These are phyloP conservation scores for Sarcophaga rosellei DNA, from an alignment of 2,888 invertebrate genomes.

Conservation along the genomic window DNA sequence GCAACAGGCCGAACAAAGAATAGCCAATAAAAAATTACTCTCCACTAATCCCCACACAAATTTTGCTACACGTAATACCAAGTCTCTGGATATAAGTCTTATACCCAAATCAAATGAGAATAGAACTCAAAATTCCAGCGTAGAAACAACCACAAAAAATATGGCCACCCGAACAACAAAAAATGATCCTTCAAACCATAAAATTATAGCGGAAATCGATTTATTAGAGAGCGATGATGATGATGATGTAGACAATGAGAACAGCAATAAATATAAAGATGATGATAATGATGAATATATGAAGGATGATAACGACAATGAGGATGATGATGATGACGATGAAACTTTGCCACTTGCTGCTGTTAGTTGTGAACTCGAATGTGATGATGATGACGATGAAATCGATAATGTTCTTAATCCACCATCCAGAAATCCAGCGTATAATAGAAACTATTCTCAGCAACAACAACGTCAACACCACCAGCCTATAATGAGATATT, in stretches of 20 bases:
- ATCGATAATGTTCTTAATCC: constrained; percentile 10
- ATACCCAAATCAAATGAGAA: constrained; percentile 71
- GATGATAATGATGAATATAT: constrained; percentile 56
- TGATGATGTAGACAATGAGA: constrained; percentile 3
- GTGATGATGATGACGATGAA: constrained; percentile 68
- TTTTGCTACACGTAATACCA: constrained; percentile 55
- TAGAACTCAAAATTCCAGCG: constrained; percentile 17
- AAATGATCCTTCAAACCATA: constrained; percentile 61
- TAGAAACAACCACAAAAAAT: not conserved
- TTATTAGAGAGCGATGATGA: constrained; percentile 72
- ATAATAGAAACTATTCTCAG: constrained; percentile 38
- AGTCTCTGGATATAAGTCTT: constrained; percentile 74
- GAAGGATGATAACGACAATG: constrained; percentile 55
- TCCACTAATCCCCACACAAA: constrained; percentile 38
- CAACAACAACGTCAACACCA: not conserved
- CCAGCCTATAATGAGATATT: constrained; percentile 34
- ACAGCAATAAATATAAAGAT: not conserved
- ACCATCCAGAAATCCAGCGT: not conserved
- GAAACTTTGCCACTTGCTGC: constrained; percentile 70
- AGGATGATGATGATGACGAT: constrained; percentile 64
- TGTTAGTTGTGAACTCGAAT: constrained; percentile 73
- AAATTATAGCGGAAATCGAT: constrained; percentile 76
- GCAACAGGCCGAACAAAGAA: constrained; percentile 58
- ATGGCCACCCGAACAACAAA: not conserved
- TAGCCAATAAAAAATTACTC: constrained; percentile 37